These are phyloP conservation scores for Vireo griseus DNA, from an alignment of 2,797 vertebrate genomes.

Conservation along the genomic window DNA sequence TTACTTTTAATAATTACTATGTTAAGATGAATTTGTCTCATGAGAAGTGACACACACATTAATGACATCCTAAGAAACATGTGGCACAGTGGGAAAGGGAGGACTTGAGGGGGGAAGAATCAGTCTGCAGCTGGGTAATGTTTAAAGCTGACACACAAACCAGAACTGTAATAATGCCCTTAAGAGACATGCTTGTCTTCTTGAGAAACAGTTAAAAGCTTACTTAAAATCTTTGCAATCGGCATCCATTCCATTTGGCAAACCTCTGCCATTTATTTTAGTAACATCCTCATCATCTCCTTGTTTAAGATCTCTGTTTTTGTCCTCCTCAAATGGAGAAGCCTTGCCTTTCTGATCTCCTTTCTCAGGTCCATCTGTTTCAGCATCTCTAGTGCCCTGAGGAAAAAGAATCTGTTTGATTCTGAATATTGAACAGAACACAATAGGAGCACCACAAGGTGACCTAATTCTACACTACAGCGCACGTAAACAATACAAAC, in stretches of 20 bases:
- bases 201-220: slow-evolving; percentile 75
- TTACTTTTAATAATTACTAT: slow-evolving; percentile 7
- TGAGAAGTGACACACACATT: slow-evolving; percentile 52
- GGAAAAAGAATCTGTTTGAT: slow-evolving; percentile 78
- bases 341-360: slow-evolving; percentile 89
- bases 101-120: slow-evolving; percentile 33
- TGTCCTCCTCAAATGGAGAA: slow-evolving; percentile 95
- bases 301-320: slow-evolving; percentile 91
- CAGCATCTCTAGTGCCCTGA: slow-evolving; percentile 90
- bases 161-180: slow-evolving; percentile 54
- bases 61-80: slow-evolving; percentile 57
- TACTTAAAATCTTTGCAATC: slow-evolving; percentile 99
- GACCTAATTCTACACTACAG: slow-evolving; percentile 69
- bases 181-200: slow-evolving; percentile 65
- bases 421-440: slow-evolving; percentile 73
- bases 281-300: slow-evolving; percentile 87
- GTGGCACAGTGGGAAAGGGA: slow-evolving; percentile 49
- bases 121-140: slow-evolving; percentile 45
- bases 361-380: slow-evolving; percentile 93
- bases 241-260: slow-evolving; percentile 96
- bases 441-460: slow-evolving; percentile 66
- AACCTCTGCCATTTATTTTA: slow-evolving; percentile 92
- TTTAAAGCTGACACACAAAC: slow-evolving; percentile 62
- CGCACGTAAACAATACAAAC: slow-evolving; percentile 66
- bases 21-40: slow-evolving; percentile 45